A percentile compares a stretch with the other conserved stretches of the same genome.
These are phyloP conservation scores for Bolinopsis microptera DNA, from an alignment of 37 sponge, comb jelly and placozoan genomes.

Conservation along the genomic window DNA sequence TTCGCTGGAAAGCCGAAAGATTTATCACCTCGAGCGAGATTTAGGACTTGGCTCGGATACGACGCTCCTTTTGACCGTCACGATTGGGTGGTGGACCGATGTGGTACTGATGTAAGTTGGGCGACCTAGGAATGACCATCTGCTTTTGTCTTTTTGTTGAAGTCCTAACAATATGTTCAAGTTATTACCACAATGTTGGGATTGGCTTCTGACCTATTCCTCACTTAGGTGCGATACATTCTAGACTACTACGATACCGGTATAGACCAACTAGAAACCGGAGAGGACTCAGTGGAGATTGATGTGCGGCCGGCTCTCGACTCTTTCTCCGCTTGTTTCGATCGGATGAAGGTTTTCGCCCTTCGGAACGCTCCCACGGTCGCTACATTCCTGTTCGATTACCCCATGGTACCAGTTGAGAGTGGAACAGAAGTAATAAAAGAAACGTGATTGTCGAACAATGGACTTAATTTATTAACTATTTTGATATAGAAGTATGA, in stretches of 20 bases:
- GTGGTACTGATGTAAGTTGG: conserved; percentile 80
- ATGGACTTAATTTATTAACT: not conserved
- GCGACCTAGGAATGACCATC: no score
- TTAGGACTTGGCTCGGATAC: conserved; percentile 84
- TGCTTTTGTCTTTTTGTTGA: conserved; percentile 80
- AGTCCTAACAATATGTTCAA: conserved; percentile 70
- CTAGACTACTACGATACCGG: conserved; percentile 89
- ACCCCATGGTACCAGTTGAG: conserved; percentile 22
- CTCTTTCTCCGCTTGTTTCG: conserved; percentile 81
- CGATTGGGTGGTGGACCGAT: conserved; percentile 93
- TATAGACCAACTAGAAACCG: conserved; percentile 68
- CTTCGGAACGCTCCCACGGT: not conserved
- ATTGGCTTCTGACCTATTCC: conserved; percentile 77
- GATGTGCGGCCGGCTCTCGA: conserved; percentile 96
- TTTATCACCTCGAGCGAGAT: conserved; percentile 83
- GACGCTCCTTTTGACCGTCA: conserved; percentile 96
- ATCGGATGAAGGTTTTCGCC: conserved; percentile 74
- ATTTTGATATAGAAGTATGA: no score
- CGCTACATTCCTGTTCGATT: conserved; percentile 11
- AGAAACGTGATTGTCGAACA: not conserved
- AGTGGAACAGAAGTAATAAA: not conserved
- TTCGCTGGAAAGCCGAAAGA: conserved; percentile 92
- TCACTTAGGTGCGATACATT: conserved; percentile 86
- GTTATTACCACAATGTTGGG: conserved; percentile 55
- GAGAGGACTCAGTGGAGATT: conserved; percentile 69